These are phyloP conservation scores for Australoheros scitulus DNA, from an alignment of 2,113 vertebrate species.

Conservation along the genomic window DNA sequence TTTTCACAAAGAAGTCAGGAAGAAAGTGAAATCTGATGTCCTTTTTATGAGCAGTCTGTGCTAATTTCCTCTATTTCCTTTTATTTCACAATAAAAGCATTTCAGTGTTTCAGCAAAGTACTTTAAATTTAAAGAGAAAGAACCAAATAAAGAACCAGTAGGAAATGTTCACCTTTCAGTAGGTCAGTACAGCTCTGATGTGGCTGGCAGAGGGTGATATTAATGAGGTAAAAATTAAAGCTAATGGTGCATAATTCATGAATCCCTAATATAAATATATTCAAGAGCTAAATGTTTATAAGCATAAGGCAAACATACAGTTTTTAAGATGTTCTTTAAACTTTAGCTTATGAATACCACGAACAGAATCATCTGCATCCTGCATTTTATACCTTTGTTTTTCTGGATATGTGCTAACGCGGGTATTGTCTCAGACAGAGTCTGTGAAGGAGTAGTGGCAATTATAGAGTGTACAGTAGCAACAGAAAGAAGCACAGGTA, in stretches of 20 bases:
- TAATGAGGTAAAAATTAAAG: neutral
- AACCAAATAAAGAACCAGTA: neutral
- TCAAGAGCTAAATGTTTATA: neutral
- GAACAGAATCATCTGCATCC: neutral
- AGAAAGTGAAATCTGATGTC: neutral
- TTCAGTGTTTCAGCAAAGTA: neutral
- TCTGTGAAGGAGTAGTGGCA: neutral
- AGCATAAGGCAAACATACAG: neutral
- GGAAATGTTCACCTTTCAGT: too few species aligned
- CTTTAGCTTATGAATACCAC: neutral
- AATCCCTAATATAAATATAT: neutral
- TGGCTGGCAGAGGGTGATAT: neutral
- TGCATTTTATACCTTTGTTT: neutral
- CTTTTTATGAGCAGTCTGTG: neutral
- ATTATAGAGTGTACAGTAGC: neutral
- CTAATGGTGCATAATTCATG: neutral
- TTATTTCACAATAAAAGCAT: neutral
- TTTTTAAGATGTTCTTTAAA: neutral
- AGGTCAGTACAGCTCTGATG: neutral
- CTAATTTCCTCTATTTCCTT: neutral
- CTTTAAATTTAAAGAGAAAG: neutral
- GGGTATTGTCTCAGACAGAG: neutral
- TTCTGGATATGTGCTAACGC: neutral
- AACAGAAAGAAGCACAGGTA: neutral
- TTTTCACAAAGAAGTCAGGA: conserved; percentile 16